Conservation (phyloP, 30 jellyfish, hydroid and myxozoan genomes). For the Phacellophora camtschatica region DNA sequence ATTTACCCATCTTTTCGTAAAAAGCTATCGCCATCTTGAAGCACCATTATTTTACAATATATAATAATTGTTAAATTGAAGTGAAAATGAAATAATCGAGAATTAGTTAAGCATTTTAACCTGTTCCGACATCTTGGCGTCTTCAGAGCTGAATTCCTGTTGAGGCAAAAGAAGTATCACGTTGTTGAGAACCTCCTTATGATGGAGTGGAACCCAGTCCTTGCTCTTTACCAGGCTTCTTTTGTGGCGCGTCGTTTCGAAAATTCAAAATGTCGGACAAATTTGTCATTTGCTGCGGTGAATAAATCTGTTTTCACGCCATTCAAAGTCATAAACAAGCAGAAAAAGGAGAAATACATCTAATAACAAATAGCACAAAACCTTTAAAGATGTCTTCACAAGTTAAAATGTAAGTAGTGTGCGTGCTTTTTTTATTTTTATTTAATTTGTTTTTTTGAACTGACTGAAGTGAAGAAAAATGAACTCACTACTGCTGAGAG, state of each 20-base stretch:
- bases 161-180: constrained; percentile 49
- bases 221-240: constrained; percentile 47
- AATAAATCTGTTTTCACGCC: neutral
- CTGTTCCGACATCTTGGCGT: constrained; percentile 69
- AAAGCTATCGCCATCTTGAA: too few species aligned
- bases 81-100: too few species aligned
- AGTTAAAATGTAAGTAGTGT: neutral
- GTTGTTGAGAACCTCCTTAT: constrained; percentile 51
- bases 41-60: too few species aligned
- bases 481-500: too few species aligned
- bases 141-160: neutral
- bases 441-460: too few species aligned
- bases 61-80: too few species aligned
- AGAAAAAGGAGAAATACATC: too few species aligned
- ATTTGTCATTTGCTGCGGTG: neutral
- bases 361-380: too few species aligned
- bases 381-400: neutral
- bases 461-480: too few species aligned
- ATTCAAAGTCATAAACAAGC: neutral
- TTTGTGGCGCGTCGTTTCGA: constrained; percentile 39
- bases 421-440: too few species aligned
- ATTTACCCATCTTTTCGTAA: too few species aligned
- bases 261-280: constrained; percentile 6
- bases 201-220: constrained; percentile 52
- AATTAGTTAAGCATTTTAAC: neutral